These are phyloP conservation scores for Amniataba percoides DNA, from an alignment of 2,797 vertebrate species.

Conservation along the genomic window DNA sequence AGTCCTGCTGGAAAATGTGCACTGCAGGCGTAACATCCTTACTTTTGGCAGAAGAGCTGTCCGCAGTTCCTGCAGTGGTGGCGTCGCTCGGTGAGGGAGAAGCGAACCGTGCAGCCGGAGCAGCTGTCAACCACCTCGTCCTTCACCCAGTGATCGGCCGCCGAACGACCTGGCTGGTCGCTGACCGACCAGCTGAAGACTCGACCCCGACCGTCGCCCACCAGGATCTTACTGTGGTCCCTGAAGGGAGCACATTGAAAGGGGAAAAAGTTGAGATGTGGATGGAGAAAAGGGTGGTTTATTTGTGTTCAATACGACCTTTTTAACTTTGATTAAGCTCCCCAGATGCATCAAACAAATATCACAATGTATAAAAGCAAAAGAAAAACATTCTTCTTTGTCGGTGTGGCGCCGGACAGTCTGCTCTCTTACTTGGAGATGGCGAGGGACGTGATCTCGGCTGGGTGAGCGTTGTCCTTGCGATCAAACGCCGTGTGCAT, in stretches of 20 bases:
- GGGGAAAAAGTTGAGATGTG: too few relatives aligned
- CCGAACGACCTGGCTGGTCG: conserved; percentile 95
- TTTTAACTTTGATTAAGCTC: too few relatives aligned
- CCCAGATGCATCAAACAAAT: not conserved
- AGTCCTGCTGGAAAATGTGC: not conserved
- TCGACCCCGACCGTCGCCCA: conserved; percentile 94
- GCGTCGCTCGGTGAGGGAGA: conserved; percentile 95
- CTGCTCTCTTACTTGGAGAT: conserved; percentile 92
- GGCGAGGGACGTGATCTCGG: conserved; percentile 93
- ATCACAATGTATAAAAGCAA: not conserved
- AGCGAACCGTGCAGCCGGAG: conserved; percentile 92
- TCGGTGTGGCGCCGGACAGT: not conserved
- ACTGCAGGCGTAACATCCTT: conserved; percentile 59
- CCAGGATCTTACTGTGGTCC: conserved; percentile 97
- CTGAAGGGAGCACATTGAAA: conserved; percentile 69
- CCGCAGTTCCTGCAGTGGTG: conserved; percentile 99
- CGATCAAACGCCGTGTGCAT: conserved; percentile 99
- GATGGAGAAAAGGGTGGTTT: too few relatives aligned
- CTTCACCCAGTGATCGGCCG: conserved; percentile 99
- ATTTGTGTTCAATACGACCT: not conserved
- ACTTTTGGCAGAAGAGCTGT: conserved; percentile 99
- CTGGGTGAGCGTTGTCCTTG: conserved; percentile 97
- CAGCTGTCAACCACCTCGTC: conserved; percentile 98
- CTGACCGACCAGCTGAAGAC: conserved; percentile 99
- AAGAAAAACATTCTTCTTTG: not conserved